Evolutionary conservation across 1,140 invertebrate species (phyloP).

Genomic region (Nylanderia fulva): DNA sequence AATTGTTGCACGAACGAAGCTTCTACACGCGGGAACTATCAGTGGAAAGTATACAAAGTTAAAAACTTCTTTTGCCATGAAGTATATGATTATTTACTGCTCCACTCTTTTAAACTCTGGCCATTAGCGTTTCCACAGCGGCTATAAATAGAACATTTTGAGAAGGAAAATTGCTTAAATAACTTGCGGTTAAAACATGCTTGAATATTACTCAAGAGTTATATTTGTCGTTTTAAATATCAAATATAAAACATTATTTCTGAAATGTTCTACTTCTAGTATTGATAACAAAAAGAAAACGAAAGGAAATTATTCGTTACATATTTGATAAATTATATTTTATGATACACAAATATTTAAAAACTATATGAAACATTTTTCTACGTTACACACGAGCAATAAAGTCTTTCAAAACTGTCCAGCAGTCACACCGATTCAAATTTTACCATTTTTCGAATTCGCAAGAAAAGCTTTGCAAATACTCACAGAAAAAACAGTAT

Average conservation of each 20-base stretch:
- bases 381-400: background rate
- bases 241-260: no score
- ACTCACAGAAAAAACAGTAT: no score
- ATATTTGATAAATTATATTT: background rate
- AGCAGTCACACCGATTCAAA: background rate
- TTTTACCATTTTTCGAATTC: constrained; percentile 4
- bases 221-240: background rate
- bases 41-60: background rate
- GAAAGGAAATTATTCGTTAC: background rate
- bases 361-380: background rate
- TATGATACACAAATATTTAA: background rate
- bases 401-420: background rate
- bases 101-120: background rate
- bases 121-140: background rate
- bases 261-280: no score
- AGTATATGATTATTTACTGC: constrained; percentile 4
- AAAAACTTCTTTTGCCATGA: background rate
- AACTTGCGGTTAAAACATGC: background rate
- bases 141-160: background rate
- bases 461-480: no score
- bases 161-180: background rate
- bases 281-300: no score
- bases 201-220: background rate
- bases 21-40: background rate
- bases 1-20: constrained; percentile 36